Percentiles rank a stretch among this genome's conserved stretches.
Conservation (phyloP, 2,888 invertebrate species). For the Gerris lacustris region DNA sequence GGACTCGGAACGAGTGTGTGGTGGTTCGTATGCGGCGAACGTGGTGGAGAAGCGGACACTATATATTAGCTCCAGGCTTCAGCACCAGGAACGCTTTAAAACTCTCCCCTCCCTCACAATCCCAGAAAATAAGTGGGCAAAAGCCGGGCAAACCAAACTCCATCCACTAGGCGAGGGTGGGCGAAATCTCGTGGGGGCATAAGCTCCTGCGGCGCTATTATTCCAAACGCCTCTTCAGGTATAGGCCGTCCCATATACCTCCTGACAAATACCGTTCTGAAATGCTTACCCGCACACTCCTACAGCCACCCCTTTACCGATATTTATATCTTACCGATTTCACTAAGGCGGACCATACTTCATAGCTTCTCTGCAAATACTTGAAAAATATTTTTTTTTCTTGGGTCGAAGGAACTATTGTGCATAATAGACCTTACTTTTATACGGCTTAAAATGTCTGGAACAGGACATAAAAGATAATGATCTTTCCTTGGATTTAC, state of each 20-base stretch:
- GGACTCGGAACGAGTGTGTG: no score
- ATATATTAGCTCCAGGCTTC: conserved; percentile 1
- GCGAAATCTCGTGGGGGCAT: neutral
- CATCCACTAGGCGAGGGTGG: no score
- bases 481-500: neutral
- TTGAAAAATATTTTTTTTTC: neutral
- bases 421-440: neutral
- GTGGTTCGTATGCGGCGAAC: neutral
- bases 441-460: neutral
- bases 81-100: neutral
- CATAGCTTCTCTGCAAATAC: neutral
- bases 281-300: neutral
- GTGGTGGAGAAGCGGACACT: neutral
- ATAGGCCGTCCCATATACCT: neutral
- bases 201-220: neutral
- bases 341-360: neutral
- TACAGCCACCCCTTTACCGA: neutral
- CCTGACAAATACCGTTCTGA: neutral
- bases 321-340: conserved; percentile 3
- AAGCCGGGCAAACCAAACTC: no score
- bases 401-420: neutral
- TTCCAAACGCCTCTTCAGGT: neutral
- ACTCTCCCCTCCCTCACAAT: neutral
- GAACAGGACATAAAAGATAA: neutral
- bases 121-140: neutral